Base-by-base conservation (phyloP, 2,888 invertebrate species). In the Fissipunctia ypsillon region DNA sequence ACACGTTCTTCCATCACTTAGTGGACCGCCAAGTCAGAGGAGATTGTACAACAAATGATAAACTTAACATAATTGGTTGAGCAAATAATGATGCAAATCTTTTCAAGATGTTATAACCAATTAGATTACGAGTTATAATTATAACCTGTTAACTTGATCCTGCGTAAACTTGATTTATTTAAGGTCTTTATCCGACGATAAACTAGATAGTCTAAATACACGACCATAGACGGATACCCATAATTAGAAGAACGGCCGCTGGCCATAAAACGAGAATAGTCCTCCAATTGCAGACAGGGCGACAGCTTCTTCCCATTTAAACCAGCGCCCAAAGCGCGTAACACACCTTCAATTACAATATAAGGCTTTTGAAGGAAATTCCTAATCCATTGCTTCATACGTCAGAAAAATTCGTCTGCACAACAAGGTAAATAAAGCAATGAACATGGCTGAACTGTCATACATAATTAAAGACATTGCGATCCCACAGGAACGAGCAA, bases 1-100 rank as follows among this genome's bases (percentile, higher is more conserved):
- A n/a, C n/a, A n/a, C 14, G 64, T 68, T 81, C 59, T 81, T 81
- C 83, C 81, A 68, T 81, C 83, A 81, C 12, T 35, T 38, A 54
- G 2, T n/a, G 25, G 45, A 19, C 54, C 48, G 61, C 22, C 43
- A 63, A 65, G 66, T 31, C 63, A 50, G 35, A 59, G 9, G 25
- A 63, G 69, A 76, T 52, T 64, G 66, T 66, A 63, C 35, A 81
- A 59, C 31, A 45, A 61, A 54, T 48, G 52, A 80, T 59, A 69
- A 69, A 74, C 28, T 31, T 73, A 56, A 41, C 45, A 41, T 66
- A 60, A 31, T 25, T 48, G 28, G 76, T 56, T 57, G 22, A 66
- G 35, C 45, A 63, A 80, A 56, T 66, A 54, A 57, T 80, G 74
- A 80, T 73, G 77, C 66, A 78, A 80, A 80, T 66, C 16, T 54